phyloP scores from a whole-genome alignment of 2,888 invertebrate genomes.

The Pristionchus japonicus region DNA sequence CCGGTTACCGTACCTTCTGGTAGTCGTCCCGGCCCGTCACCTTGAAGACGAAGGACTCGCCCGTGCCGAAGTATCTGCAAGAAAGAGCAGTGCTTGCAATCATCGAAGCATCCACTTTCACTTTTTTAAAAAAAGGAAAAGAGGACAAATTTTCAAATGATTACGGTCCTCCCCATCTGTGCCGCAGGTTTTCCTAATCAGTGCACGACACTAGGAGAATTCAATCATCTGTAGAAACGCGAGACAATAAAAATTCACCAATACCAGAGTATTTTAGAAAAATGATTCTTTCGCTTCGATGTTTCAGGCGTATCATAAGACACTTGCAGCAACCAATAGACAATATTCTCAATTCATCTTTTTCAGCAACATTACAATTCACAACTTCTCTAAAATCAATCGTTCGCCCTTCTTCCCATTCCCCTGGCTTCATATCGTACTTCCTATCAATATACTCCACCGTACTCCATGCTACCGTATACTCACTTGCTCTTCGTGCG shows the following conservation, averaged over 20 bases:
- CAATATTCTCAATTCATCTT: not conserved
- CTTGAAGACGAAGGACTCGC: constrained; percentile 72
- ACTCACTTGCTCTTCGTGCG: constrained; percentile 61
- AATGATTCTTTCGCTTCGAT: too few species aligned
- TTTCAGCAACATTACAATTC: not conserved
- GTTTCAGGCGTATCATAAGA: not conserved
- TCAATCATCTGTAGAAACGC: too few species aligned
- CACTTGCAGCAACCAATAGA: not conserved
- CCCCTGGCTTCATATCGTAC: too few species aligned
- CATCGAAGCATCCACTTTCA: not conserved
- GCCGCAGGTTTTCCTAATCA: too few species aligned
- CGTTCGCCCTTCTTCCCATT: too few species aligned
- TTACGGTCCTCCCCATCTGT: too few species aligned
- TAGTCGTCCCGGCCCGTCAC: constrained; percentile 43
- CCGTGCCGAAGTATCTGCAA: constrained; percentile 65
- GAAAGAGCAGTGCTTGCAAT: not conserved
- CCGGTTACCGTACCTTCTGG: constrained; percentile 5
- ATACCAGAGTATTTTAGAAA: too few species aligned
- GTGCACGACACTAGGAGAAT: too few species aligned
- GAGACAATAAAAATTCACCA: too few species aligned
- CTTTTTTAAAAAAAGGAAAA: too few species aligned
- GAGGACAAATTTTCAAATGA: too few species aligned
- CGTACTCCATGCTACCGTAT: not conserved
- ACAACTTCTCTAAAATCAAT: not conserved
- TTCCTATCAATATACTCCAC: not conserved